A percentile compares a stretch with the other conserved stretches of the same genome.
Evolutionary conservation across 1,140 invertebrate genomes (phyloP).

Genomic region (Drosophila paulistorum): DNA sequence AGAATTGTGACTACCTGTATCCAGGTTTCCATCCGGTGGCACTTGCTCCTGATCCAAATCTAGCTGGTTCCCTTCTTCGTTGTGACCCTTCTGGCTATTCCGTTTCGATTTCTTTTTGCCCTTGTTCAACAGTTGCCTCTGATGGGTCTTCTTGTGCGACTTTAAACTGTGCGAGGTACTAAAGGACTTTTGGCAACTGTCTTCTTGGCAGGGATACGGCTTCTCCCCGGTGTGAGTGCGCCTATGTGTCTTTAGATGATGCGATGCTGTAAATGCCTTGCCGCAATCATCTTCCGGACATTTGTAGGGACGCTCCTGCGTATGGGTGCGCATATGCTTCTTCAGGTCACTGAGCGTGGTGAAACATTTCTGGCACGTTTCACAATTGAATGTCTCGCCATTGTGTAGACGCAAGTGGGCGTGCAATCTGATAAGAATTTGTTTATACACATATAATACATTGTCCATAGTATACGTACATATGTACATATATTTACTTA

Average conservation of each 20-base stretch:
- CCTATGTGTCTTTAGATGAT: slow-evolving; percentile 94
- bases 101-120: slow-evolving; percentile 58
- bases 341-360: slow-evolving; percentile 96
- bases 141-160: slow-evolving; percentile 89
- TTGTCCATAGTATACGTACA: background rate
- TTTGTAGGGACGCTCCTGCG: slow-evolving; percentile 95
- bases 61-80: slow-evolving; percentile 15
- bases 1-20: slow-evolving; percentile 55
- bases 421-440: slow-evolving; percentile 87
- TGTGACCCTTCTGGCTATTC: slow-evolving; percentile 20
- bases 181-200: slow-evolving; percentile 90
- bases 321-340: slow-evolving; percentile 96
- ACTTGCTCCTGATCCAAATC: slow-evolving; percentile 10
- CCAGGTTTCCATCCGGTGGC: slow-evolving; percentile 38
- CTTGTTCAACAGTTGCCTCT: slow-evolving; percentile 71
- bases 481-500: background rate
- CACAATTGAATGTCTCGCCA: slow-evolving; percentile 97
- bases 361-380: slow-evolving; percentile 95
- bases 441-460: slow-evolving; percentile 22
- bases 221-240: slow-evolving; percentile 85
- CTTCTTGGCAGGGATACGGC: slow-evolving; percentile 90
- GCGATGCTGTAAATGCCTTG: slow-evolving; percentile 96
- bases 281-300: slow-evolving; percentile 92
- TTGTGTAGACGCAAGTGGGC: slow-evolving; percentile 96
- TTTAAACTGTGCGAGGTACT: slow-evolving; percentile 92